Base-by-base conservation (phyloP, 2,888 invertebrate genomes). In the Melolontha melolontha region DNA sequence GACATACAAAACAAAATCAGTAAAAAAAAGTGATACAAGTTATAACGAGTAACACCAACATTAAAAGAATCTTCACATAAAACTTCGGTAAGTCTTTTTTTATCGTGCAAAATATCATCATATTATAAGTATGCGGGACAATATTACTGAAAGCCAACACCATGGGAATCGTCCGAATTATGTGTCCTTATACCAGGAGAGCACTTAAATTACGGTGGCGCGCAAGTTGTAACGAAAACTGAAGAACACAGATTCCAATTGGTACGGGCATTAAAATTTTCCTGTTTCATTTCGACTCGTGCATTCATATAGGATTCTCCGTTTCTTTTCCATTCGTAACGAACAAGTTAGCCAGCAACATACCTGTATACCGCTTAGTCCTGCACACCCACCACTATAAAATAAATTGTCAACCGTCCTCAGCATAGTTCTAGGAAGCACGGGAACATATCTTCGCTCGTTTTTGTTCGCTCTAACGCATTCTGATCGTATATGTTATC, bases 371-470 rank as follows among this genome's bases (percentile, higher is more conserved):
- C 76, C 76, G 77, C 70, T 76, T 22, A 77, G 76, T 77, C 78
- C 75, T 75, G 74, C 77, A 77, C 78, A 78, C 77, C 77, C 77
- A 77, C 77, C 76, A 76, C 76, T 78, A 77, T 83, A 83, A 83
- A 83, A 83, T 83, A 83, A 83, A 83, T 83, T 83, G 83, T 83
- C 83, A 83, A 83, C 82, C 78, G 79, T 78, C 78, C 79, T 79
- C 69, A 41, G 44, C 66, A 79, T 80, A 81, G 79, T 83, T 83
- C 83, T 81, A 83, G 83, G 83, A 83, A 83, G 82, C 82, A 78
- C 80, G 73, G 77, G 75, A 77, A 77, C 63, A 66, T 64, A 62
- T 62, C 59, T 34, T 29, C 47, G 42, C 29, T 34, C 34, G 16
- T 22, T 47, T 34, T n/a, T 8, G 11, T 39, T 62, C 34, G 29